phyloP scores from a whole-genome alignment of 2,888 invertebrate genomes.

The Nephrotoma flavescens region DNA sequence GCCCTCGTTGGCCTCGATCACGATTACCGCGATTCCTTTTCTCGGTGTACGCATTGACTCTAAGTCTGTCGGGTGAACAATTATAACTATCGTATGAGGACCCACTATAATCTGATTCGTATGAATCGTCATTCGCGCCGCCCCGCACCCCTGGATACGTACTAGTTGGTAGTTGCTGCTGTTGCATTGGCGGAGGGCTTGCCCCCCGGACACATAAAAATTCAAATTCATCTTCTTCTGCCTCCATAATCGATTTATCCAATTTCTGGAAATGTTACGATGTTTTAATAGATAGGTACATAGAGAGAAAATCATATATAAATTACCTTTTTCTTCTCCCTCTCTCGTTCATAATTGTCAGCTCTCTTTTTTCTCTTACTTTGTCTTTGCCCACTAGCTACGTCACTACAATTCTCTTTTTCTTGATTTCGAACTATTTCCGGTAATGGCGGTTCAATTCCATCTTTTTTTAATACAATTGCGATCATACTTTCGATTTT shows the following conservation, averaged over 20 bases:
- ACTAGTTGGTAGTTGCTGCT: conserved; percentile 15
- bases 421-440: conserved; percentile 15
- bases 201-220: conserved; percentile 68
- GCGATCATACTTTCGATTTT: conserved; percentile 66
- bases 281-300: no score
- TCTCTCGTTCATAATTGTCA: conserved; percentile 21
- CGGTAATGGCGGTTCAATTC: conserved; percentile 28
- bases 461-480: conserved; percentile 56
- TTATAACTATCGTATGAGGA: conserved; percentile 39
- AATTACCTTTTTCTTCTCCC: background rate
- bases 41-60: conserved; percentile 32
- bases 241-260: conserved; percentile 18
- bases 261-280: background rate
- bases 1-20: conserved; percentile 32
- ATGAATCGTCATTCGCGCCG: conserved; percentile 36
- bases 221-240: conserved; percentile 58
- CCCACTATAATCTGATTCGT: conserved; percentile 37
- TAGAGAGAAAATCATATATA: background rate
- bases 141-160: conserved; percentile 8
- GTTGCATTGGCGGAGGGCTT: conserved; percentile 38
- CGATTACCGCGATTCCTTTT: conserved; percentile 19
- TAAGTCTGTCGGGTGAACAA: conserved; percentile 31
- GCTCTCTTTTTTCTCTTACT: conserved; percentile 41
- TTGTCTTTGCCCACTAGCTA: conserved; percentile 20
- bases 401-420: background rate